phyloP scores from a whole-genome alignment of 1,140 invertebrate genomes.

The Cephus cinctus region DNA sequence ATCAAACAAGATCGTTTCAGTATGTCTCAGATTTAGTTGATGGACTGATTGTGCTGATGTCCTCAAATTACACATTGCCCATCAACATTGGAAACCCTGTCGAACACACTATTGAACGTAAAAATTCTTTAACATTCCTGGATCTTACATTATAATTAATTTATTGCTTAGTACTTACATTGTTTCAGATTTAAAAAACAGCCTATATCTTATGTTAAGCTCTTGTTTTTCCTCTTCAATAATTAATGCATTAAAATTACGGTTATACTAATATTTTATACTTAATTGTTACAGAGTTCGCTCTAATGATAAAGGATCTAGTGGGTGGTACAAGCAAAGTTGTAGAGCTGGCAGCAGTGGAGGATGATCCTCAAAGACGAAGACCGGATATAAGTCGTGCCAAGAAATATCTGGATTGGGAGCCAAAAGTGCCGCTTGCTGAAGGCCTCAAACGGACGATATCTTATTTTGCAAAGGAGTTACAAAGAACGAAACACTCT shows the following conservation, averaged over 20 bases:
- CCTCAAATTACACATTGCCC: conserved; percentile 89
- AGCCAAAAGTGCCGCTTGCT: conserved; percentile 86
- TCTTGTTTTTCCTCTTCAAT: no score
- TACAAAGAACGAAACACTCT: conserved; percentile 63
- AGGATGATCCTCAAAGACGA: conserved; percentile 94
- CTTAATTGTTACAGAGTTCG: conserved; percentile 77
- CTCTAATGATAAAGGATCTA: conserved; percentile 84
- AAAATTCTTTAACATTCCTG: no score
- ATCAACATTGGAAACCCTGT: conserved; percentile 98
- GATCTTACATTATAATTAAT: no score
- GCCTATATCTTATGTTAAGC: no score
- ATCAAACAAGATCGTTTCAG: conserved; percentile 97
- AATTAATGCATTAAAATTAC: background rate
- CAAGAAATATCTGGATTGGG: conserved; percentile 84
- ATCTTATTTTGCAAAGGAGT: conserved; percentile 86
- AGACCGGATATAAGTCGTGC: conserved; percentile 92
- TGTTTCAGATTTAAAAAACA: no score
- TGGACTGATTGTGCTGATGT: conserved; percentile 91
- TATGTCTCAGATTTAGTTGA: conserved; percentile 97
- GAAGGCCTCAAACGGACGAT: conserved; percentile 87
- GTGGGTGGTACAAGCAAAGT: conserved; percentile 86
- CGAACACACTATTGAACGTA: conserved; percentile 93
- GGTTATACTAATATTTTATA: no score
- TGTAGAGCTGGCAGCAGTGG: conserved; percentile 76
- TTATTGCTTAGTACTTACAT: no score